Percentiles rank a stretch among this genome's conserved stretches.
Evolutionary conservation across 2,888 invertebrate species (phyloP).

Genomic region (Drosophila helvetica): DNA sequence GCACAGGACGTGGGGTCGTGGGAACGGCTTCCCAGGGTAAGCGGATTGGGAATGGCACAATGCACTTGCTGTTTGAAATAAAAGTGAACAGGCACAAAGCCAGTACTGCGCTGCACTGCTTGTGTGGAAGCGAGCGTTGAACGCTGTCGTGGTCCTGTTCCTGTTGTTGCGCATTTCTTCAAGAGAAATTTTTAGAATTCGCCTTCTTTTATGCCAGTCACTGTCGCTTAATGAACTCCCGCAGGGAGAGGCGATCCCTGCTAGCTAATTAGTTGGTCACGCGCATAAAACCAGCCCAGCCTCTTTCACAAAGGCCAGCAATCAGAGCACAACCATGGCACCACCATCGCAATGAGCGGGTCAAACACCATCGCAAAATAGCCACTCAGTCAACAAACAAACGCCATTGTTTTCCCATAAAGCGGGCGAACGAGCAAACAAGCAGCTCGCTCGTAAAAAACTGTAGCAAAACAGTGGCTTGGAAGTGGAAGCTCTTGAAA

Average conservation of each 20-base stretch:
- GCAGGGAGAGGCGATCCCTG: constrained; percentile 36
- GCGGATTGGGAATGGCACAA: constrained; percentile 74
- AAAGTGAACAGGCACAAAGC: constrained; percentile 61
- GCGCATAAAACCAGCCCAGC: constrained; percentile 25
- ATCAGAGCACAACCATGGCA: constrained; percentile 34
- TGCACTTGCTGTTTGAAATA: constrained; percentile 66
- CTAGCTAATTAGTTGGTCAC: constrained; percentile 68
- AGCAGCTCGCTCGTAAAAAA: constrained; percentile 57
- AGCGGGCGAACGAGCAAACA: constrained; percentile 9
- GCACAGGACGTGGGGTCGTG: constrained; percentile 4
- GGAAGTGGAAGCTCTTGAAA: constrained; percentile 32
- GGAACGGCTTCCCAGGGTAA: constrained; percentile 48
- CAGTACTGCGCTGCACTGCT: constrained; percentile 19
- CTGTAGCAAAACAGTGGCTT: constrained; percentile 42
- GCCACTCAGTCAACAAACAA: constrained; percentile 52
- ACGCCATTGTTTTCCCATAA: constrained; percentile 74
- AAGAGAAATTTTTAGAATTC: constrained; percentile 68
- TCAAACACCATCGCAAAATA: constrained; percentile 39
- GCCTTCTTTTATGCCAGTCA: constrained; percentile 15
- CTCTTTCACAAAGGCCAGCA: constrained; percentile 34
- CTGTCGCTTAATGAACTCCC: constrained; percentile 60
- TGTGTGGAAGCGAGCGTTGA: background rate
- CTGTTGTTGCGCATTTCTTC: constrained; percentile 26
- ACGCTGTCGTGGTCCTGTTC: background rate
- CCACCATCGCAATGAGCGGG: constrained; percentile 45